Evolutionary conservation across 2,888 invertebrate species (phyloP).

Genomic region (Lepidocyrtoides sp.): DNA sequence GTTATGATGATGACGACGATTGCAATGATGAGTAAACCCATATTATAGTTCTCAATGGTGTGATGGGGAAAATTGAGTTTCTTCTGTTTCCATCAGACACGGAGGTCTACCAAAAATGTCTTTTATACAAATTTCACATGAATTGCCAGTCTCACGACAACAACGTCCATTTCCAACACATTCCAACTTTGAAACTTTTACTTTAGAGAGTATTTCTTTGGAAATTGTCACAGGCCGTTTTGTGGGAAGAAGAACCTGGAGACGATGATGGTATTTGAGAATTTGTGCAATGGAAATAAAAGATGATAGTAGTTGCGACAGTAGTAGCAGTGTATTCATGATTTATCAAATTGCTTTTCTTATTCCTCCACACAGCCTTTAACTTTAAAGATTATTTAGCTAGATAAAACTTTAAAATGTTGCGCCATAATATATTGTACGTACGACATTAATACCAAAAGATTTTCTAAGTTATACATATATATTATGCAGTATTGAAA

Average conservation of each 20-base stretch:
- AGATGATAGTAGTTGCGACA: too few relatives aligned
- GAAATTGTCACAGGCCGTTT: background rate
- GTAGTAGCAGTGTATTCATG: too few relatives aligned
- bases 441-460: too few relatives aligned
- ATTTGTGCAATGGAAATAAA: too few relatives aligned
- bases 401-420: background rate
- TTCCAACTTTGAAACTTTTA: background rate
- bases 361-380: background rate
- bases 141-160: conserved; percentile 8
- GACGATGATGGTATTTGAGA: background rate
- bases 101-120: background rate
- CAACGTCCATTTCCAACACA: background rate
- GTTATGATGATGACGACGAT: conserved; percentile 25
- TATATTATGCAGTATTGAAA: too few relatives aligned
- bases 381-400: background rate
- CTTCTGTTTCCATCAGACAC: background rate
- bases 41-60: conserved; percentile 22
- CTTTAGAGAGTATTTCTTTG: background rate
- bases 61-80: conserved; percentile 58
- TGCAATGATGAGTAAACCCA: conserved; percentile 18
- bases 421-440: too few relatives aligned
- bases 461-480: too few relatives aligned
- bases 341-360: background rate
- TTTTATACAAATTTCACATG: conserved; percentile 23
- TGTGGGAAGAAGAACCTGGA: background rate